Evolutionary conservation across 2,113 vertebrate species (phyloP), one percentile per base, ranked within the genome.

Genomic region (Myxocyprinus asiaticus): DNA sequence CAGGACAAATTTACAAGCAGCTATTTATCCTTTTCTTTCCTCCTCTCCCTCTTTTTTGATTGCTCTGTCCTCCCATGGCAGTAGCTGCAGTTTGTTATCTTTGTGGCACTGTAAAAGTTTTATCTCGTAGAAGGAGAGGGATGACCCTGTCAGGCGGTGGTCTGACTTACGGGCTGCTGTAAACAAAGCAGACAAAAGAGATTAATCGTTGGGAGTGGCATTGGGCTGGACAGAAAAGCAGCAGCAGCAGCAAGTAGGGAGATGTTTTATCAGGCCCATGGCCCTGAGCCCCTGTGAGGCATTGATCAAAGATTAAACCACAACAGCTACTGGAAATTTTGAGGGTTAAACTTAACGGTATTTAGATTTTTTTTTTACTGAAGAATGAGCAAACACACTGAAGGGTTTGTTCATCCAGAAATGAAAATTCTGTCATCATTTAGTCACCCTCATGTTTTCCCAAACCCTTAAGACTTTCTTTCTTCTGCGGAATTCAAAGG

Each of bases 71-170:
- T 5, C 82, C 77, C 71, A 82, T 75, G 76, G 84, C 79, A 47
- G 82, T 70, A 77, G 79, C 74, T 87, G 86, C 87, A 87, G 88
- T 91, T 90, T 90, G 89, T 89, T 86, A 90, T 82, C 81, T 84
- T 84, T 84, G 80, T 78, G 79, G 87, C 80, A 84, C 86, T 81
- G 90, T 92, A 90, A 92, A 93, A 88, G 82, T 91, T 92, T 91
- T 89, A 90, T 87, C 88, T 10, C 64, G 43, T 83, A 84, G 85
- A 86, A 85, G 82, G 86, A 90, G 87, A 90, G 78, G 77, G 82
- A 89, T 86, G 85, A 86, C 87, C 68, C 86, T 86, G 87, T 88
- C 89, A 86, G 76, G 70, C 66, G 77, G 78, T 81, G 89, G 45
- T 81, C 59, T 89, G 88, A 91, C 81, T 90, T 89, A 92, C 74